Evolutionary conservation across 2,113 vertebrate species (phyloP).

Genomic region (Siniperca knerii): DNA sequence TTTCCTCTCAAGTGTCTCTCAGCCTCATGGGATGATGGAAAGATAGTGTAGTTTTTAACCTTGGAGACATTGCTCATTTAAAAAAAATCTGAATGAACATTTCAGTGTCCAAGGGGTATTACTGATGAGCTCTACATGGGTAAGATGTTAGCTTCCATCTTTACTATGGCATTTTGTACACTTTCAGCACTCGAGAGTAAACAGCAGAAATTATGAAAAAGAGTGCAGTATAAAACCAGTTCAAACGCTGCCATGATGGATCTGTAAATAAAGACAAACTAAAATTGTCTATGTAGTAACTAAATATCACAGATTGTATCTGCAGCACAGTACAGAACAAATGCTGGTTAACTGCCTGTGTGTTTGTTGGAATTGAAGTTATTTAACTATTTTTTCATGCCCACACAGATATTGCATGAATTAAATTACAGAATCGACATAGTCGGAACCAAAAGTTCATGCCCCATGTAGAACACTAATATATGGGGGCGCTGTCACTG

Average conservation of each 20-base stretch:
- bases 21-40: background rate
- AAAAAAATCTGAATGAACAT: background rate
- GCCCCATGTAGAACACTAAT: background rate
- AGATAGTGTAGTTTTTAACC: background rate
- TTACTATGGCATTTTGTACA: no score
- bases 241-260: background rate
- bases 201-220: no score
- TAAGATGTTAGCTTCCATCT: background rate
- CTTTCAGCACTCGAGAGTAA: background rate
- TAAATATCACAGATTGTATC: conserved; percentile 13
- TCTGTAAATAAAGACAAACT: background rate
- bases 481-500: background rate
- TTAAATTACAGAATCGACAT: background rate
- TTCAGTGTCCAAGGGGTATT: background rate
- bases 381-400: background rate
- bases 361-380: background rate
- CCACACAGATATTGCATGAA: background rate
- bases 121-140: background rate
- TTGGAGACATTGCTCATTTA: background rate
- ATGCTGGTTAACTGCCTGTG: background rate
- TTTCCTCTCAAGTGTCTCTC: background rate
- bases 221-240: background rate
- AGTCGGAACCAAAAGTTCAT: no score
- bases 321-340: background rate
- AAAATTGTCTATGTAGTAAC: background rate